Percentiles rank a stretch among this genome's conserved stretches.
These are phyloP conservation scores for Sarcophaga peregrina DNA, from an alignment of 1,140 invertebrate genomes.

Conservation along the genomic window DNA sequence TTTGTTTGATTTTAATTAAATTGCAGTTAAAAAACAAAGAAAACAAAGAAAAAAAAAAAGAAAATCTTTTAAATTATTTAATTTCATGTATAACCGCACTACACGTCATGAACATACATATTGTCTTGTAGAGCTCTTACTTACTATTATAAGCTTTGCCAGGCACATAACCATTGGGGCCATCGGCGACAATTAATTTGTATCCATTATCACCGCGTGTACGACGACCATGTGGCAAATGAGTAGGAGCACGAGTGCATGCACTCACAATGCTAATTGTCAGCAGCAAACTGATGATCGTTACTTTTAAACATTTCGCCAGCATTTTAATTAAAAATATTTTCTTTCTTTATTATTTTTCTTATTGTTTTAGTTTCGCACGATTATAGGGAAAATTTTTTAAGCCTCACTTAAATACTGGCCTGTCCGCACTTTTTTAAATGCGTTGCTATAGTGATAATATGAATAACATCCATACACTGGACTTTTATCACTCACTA, in stretches of 20 bases:
- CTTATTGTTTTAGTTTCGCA: no score
- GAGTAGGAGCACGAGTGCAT: constrained; percentile 62
- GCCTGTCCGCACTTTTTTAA: not conserved
- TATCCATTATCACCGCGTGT: constrained; percentile 83
- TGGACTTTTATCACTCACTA: not conserved
- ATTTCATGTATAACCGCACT: not conserved
- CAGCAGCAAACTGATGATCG: constrained; percentile 35
- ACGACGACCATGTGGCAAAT: constrained; percentile 62
- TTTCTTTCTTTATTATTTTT: not conserved
- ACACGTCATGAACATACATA: not conserved
- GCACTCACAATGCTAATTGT: constrained; percentile 52
- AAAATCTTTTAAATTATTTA: not conserved
- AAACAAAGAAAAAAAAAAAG: no score
- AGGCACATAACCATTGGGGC: constrained; percentile 80
- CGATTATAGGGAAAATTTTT: no score
- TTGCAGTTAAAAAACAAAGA: no score
- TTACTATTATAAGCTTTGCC: constrained; percentile 83
- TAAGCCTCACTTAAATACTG: no score
- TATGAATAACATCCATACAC: not conserved
- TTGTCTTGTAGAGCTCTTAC: constrained; percentile 44
- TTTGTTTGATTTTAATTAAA: no score
- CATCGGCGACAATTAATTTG: constrained; percentile 79
- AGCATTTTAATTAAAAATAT: constrained; percentile 38
- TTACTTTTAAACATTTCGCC: constrained; percentile 15
- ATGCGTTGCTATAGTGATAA: not conserved